phyloP scores from a whole-genome alignment of 2,888 invertebrate species.

The Seira musarum region DNA sequence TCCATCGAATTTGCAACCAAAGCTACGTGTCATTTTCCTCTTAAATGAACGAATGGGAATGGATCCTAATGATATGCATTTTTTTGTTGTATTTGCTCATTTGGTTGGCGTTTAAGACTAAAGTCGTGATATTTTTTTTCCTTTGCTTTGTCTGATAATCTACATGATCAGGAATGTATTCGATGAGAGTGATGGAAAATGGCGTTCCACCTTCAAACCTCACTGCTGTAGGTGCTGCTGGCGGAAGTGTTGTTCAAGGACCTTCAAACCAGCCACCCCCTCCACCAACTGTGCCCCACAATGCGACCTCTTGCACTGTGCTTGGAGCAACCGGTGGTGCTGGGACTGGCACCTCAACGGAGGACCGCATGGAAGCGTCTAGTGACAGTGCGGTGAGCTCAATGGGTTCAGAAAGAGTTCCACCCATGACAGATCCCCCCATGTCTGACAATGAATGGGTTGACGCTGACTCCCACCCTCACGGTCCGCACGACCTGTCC shows the following conservation, averaged over 20 bases:
- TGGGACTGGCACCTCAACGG: constrained; percentile 71
- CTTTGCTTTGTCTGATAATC: background rate
- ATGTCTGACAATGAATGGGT: constrained; percentile 93
- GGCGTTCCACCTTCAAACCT: constrained; percentile 71
- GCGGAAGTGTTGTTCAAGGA: constrained; percentile 66
- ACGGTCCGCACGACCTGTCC: constrained; percentile 75
- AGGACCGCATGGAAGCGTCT: constrained; percentile 82
- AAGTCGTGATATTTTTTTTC: constrained; percentile 16
- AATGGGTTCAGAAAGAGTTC: constrained; percentile 87
- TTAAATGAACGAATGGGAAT: too few relatives aligned
- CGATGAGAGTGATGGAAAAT: constrained; percentile 87
- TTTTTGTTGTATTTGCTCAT: background rate
- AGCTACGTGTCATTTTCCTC: background rate
- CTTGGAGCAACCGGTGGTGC: constrained; percentile 51
- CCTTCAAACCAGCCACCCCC: constrained; percentile 63
- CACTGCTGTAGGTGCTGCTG: constrained; percentile 69
- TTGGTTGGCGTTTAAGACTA: background rate
- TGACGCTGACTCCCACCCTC: constrained; percentile 88
- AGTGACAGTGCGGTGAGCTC: constrained; percentile 94
- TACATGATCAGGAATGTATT: constrained; percentile 83
- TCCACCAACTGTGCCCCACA: constrained; percentile 58
- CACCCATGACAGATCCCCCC: constrained; percentile 79
- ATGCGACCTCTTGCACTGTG: constrained; percentile 62
- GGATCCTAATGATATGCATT: background rate
- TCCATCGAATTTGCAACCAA: background rate